Base-by-base conservation (phyloP, 2,888 invertebrate species). In the Chirona hameri region DNA sequence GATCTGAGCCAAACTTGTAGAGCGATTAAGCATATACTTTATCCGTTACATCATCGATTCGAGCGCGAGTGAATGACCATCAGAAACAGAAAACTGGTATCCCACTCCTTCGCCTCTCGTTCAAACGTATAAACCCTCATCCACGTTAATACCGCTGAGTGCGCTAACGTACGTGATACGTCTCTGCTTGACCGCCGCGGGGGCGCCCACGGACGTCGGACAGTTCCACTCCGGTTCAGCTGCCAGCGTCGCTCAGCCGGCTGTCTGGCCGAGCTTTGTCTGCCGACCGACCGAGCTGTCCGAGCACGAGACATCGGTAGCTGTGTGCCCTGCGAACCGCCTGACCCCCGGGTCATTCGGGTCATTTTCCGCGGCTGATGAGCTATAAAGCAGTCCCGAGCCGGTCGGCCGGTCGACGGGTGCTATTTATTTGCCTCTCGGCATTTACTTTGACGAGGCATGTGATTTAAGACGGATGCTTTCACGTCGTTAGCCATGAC, bases 221-320 rank as follows among this genome's bases (percentile, higher is more conserved):
- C 39, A 39, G 39, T 39, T 7, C 39, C 39, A 39, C 39, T 80
- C 52, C 39, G n/a, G n/a, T 72, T 83, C 85, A 85, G 31, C 55
- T 39, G 39, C 39, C 39, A n/a, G 29, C 15, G 39, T 80, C 15
- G n/a, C 29, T 31, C 9, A 12, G 72, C 21, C 18, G 4, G 31
- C 18, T 21, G 72, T 31, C 18, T 18, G 18, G 31, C n/a, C 18
- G 29, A 14, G 31, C 72, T 72, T 72, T 72, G 72, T 72, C 31
- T 21, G 72, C 9, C 12, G 18, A 31, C 18, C 21, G 31, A 1
- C 72, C 18, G 65, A 39, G 39, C 39, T 39, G 39, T 39, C 39
- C 39, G 4, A 39, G 39, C 65, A 9, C 5, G 27, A 27, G 27
- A 69, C 27, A 1, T 27, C 27, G 14, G 65, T 12, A 12, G 65